Conservation (phyloP, 2,888 invertebrate genomes). For the Oxycera nigricornis region DNA sequence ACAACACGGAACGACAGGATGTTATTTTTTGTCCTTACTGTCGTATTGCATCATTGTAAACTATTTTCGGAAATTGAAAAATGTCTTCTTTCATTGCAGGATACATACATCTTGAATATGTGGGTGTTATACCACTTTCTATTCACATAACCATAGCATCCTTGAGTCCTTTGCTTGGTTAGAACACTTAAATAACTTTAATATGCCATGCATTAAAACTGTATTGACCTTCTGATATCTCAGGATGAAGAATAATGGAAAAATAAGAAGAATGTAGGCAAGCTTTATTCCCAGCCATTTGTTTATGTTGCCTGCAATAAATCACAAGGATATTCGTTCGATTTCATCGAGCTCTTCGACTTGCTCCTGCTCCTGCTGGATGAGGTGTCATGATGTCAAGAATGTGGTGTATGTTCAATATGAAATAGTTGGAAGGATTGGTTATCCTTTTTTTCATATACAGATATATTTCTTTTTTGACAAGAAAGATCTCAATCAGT, state of each 20-base stretch:
- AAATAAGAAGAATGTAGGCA: background rate
- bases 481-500: background rate
- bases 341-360: background rate
- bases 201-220: background rate
- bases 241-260: background rate
- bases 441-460: background rate
- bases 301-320: conserved; percentile 9
- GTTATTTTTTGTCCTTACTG: background rate
- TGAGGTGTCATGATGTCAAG: background rate
- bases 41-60: background rate
- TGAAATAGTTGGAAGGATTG: conserved; percentile 1
- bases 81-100: background rate
- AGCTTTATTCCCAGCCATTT: background rate
- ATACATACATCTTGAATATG: background rate
- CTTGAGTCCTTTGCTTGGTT: too few relatives aligned
- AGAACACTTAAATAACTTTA: background rate
- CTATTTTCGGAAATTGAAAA: background rate
- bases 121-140: background rate
- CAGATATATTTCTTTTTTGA: background rate
- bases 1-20: background rate
- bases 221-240: background rate
- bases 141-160: too few relatives aligned
- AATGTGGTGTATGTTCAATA: conserved; percentile 3
- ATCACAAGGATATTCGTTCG: conserved; percentile 25
- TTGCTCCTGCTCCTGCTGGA: background rate